Percentiles rank a stretch among this genome's conserved stretches.
Conservation (phyloP, 2,797 vertebrate genomes). For the Meda fulgida region DNA sequence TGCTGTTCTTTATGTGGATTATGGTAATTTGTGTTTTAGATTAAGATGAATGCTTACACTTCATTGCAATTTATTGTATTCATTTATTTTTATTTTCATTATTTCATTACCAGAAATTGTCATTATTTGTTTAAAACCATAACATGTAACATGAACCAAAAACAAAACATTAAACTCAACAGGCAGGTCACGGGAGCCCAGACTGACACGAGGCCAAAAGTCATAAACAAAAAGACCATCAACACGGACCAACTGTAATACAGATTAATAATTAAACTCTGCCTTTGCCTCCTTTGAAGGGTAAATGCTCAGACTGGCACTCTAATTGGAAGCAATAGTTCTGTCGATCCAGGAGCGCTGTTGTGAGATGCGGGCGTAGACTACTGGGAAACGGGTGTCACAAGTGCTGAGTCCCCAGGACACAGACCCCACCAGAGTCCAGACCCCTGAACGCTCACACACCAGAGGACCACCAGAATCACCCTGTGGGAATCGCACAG, state of each 20-base stretch:
- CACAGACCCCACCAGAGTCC: conserved; percentile 85
- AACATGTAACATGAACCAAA: too few species aligned
- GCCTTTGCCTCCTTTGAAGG: not conserved
- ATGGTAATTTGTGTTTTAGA: too few species aligned
- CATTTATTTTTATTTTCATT: too few species aligned
- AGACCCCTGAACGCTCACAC: conserved; percentile 75
- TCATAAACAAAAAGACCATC: not conserved
- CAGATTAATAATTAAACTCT: not conserved
- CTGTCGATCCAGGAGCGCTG: conserved; percentile 75
- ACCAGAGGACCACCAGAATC: conserved; percentile 87
- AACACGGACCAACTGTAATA: not conserved
- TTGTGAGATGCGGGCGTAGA: conserved; percentile 78
- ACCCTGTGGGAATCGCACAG: conserved; percentile 71
- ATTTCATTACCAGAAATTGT: too few species aligned
- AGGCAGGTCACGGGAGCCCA: not conserved
- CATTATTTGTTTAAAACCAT: too few species aligned
- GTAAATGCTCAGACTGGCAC: not conserved
- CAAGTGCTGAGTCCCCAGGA: conserved; percentile 83
- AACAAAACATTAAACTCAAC: too few species aligned
- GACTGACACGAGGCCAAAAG: not conserved
- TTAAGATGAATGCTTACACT: too few species aligned
- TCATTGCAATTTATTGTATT: too few species aligned
- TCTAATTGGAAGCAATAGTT: conserved; percentile 75
- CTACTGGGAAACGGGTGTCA: conserved; percentile 62
- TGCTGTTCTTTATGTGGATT: too few species aligned